phyloP scores from a whole-genome alignment of 2,888 invertebrate species.

The Micoletzkya japonica region DNA sequence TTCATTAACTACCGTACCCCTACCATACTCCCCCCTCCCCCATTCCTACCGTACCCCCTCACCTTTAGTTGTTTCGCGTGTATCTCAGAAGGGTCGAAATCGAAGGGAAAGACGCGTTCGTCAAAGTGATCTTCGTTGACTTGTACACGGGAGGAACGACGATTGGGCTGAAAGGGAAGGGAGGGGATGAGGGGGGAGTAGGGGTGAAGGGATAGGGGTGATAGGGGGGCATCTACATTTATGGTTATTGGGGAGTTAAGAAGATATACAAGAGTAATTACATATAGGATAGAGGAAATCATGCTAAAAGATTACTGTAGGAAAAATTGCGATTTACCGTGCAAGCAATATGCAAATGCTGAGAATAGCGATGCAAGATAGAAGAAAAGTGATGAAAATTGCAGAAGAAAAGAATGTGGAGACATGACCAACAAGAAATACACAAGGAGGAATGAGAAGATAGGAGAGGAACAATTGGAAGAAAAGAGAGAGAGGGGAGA shows the following conservation, averaged over 20 bases:
- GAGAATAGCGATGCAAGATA: too few species aligned
- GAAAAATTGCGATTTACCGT: too few species aligned
- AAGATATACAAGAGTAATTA: background rate
- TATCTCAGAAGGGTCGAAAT: constrained; percentile 27
- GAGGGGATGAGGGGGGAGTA: background rate
- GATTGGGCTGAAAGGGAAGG: background rate
- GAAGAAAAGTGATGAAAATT: too few species aligned
- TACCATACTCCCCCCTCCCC: too few species aligned
- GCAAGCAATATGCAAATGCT: too few species aligned
- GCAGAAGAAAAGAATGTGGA: too few species aligned
- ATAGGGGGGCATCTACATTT: background rate
- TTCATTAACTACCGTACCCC: background rate
- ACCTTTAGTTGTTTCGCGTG: constrained; percentile 17
- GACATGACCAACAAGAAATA: too few species aligned
- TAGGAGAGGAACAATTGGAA: too few species aligned
- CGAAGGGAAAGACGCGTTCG: constrained; percentile 30
- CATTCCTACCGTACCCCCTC: too few species aligned
- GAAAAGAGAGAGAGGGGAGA: too few species aligned
- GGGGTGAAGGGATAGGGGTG: background rate
- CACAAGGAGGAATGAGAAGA: too few species aligned
- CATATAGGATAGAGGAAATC: background rate
- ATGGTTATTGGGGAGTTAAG: background rate
- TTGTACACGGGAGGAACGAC: background rate
- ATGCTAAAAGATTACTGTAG: background rate
- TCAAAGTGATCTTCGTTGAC: background rate